phyloP scores from a whole-genome alignment of 2,113 vertebrate species.

The Alligator sinensis region DNA sequence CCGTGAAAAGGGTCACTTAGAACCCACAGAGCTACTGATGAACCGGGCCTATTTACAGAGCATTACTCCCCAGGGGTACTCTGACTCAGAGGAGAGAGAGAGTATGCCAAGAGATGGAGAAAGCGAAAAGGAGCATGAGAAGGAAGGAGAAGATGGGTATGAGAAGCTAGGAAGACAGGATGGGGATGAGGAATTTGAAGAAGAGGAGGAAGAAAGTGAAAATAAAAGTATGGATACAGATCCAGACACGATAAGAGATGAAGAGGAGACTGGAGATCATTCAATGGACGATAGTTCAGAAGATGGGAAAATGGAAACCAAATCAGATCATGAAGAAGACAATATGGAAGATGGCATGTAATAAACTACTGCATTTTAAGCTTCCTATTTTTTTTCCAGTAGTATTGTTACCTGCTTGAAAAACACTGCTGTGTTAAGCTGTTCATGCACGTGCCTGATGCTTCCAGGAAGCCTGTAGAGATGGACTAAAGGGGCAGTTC shows the following conservation, averaged over 20 bases:
- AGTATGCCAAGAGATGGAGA: slow-evolving; percentile 91
- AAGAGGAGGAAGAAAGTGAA: slow-evolving; percentile 96
- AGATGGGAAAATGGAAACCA: slow-evolving; percentile 99
- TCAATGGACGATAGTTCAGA: slow-evolving; percentile 99
- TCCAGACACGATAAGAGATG: slow-evolving; percentile 96
- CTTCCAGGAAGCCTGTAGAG: slow-evolving; percentile 96
- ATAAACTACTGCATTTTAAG: slow-evolving; percentile 91
- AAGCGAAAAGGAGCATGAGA: slow-evolving; percentile 91
- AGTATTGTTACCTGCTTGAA: slow-evolving; percentile 96
- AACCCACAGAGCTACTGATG: slow-evolving; percentile 97
- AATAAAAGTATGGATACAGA: slow-evolving; percentile 99
- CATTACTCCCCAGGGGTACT: slow-evolving; percentile 94
- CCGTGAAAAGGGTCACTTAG: slow-evolving; percentile 94
- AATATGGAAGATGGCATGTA: slow-evolving; percentile 97
- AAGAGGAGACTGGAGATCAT: slow-evolving; percentile 97
- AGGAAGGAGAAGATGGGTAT: slow-evolving; percentile 92
- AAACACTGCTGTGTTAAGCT: slow-evolving; percentile 94
- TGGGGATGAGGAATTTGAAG: slow-evolving; percentile 94
- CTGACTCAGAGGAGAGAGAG: slow-evolving; percentile 94
- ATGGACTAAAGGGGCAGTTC: slow-evolving; percentile 88
- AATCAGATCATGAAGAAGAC: slow-evolving; percentile 99
- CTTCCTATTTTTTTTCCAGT: slow-evolving; percentile 89
- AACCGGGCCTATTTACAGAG: slow-evolving; percentile 97
- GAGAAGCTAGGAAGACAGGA: slow-evolving; percentile 91
- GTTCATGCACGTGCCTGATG: slow-evolving; percentile 99